Base-by-base conservation (phyloP, 2,888 invertebrate species). In the Drosophila mettleri region DNA sequence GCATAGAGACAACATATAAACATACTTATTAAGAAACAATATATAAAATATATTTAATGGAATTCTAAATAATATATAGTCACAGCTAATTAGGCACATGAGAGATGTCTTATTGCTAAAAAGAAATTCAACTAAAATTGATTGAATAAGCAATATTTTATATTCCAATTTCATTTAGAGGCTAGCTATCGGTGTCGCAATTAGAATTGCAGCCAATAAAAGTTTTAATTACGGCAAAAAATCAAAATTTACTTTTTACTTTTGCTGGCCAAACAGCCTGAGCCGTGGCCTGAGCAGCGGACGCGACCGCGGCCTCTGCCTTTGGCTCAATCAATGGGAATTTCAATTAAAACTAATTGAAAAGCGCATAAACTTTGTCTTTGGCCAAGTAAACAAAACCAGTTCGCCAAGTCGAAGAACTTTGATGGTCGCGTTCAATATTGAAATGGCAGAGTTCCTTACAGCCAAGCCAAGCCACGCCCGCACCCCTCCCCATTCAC, bases 341-440 rank as follows among this genome's bases (percentile, higher is more conserved):
- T 88, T 86, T 86, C 86, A 86, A 86, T 86, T 88, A 86, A 88
- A 86, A 86, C 78, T 80, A 83, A 78, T 88, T 88, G 83, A 80
- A 87, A 82, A 70, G 59, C 70, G 82, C 77, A 77, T 62, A 81
- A 83, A 86, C 81, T 86, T 83, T 72, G 68, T 59, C 57, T 41
- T 38, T 53, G 49, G 60, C 45, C 29, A 68, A 81, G 79, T 63
- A 84, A 84, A 83, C 87, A 87, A 58, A 69, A 73, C 52, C 61
- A 69, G 63, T 62, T 67, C 16, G 39, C 31, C 33, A 69, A 64
- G 46, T 52, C n/a, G 53, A 54, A 72, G 67, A 71, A 76, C 73
- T 74, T 78, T 73, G 69, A 73, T 64, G 76, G 70, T 34, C 43
- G n/a, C 27, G 29, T 49, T 59, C 68, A 74, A 80, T 80, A 78